These are phyloP conservation scores for Frankliniella fusca DNA, from an alignment of 2,888 invertebrate species.

Conservation along the genomic window DNA sequence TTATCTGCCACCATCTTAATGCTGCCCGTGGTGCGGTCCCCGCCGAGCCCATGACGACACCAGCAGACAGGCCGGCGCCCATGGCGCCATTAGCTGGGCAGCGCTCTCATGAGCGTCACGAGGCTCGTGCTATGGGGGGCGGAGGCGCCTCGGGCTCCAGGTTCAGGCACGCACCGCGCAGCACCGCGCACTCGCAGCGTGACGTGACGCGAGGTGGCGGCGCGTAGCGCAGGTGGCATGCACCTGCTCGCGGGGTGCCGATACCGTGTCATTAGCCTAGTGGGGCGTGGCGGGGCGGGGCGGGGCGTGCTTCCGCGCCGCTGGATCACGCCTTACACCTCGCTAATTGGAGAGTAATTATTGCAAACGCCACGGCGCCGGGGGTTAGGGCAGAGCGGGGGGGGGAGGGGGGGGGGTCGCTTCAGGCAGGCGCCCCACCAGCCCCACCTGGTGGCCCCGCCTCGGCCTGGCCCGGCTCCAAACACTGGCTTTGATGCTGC, in stretches of 20 bases:
- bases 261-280: background rate
- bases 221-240: background rate
- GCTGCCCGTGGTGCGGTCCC: background rate
- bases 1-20: background rate
- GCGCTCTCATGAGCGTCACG: too few relatives aligned
- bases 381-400: background rate
- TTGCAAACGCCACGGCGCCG: background rate
- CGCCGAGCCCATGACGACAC: background rate
- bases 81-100: too few relatives aligned
- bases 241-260: background rate
- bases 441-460: background rate
- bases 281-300: background rate
- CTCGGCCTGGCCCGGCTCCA: background rate
- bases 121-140: too few relatives aligned
- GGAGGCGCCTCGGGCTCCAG: too few relatives aligned
- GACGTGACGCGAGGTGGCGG: background rate
- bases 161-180: background rate
- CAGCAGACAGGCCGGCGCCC: background rate
- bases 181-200: background rate
- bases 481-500: background rate
- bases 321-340: conserved; percentile 12
- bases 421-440: background rate
- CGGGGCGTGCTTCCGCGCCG: background rate
- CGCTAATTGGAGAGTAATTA: conserved; percentile 14
- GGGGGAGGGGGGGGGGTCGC: background rate